Base-by-base conservation (phyloP, 2,888 invertebrate genomes). In the Nineta flava region DNA sequence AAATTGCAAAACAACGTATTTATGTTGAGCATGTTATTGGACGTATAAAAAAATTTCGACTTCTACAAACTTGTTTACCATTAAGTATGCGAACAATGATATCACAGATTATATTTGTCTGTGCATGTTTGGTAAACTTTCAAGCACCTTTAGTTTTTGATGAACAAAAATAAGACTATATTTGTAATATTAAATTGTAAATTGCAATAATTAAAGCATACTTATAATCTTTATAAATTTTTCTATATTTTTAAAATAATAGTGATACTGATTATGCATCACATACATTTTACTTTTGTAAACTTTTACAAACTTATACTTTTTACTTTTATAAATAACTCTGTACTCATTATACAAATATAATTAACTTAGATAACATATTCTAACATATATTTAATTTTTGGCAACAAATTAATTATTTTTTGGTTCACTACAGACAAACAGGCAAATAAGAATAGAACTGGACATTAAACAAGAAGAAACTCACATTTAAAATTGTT, bases 1-100 rank as follows among this genome's bases (percentile, higher is more conserved):
- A 34, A 31, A 57, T 57, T 16, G 56, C 56, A 35, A 56, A 55
- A 48, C n/a, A n/a, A n/a, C n/a, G n/a, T n/a, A n/a, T n/a, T n/a
- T n/a, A n/a, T n/a, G n/a, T n/a, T n/a, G n/a, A 57, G 42, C 57
- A 56, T 53, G 53, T 54, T 46, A 52, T 56, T 45, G 55, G 55
- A 15, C 45, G 52, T 44, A 50, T 56, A 15, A 55, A 56, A 52
- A 48, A 55, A 51, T 57, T 55, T 40, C 35, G 53, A 51, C 48
- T 57, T 44, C 40, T 56, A n/a, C 46, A 52, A 34, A 53, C 31
- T 49, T 48, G 45, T 49, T 26, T 56, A 41, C 53, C 54, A 38
- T 49, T 53, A 48, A 55, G 35, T 50, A 48, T 57, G 51, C 44
- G 55, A 49, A 32, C 32, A 12, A 47, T 49, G 12, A 52, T 54